phyloP scores from a whole-genome alignment of 2,888 invertebrate species.

The Agrochola lychnidis region DNA sequence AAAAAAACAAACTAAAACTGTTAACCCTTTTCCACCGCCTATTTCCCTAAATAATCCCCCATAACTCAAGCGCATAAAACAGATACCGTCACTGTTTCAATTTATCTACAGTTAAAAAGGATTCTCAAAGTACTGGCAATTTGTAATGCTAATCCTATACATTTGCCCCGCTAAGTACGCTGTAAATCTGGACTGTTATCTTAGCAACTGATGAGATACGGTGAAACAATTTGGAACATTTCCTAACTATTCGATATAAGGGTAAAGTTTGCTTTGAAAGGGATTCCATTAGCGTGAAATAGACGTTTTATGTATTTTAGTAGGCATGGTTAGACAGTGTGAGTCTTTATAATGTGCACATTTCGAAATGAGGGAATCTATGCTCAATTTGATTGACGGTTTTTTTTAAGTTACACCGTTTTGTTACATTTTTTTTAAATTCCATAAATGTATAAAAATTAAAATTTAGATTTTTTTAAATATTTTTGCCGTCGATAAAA shows the following conservation, averaged over 20 bases:
- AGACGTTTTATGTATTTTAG: neutral
- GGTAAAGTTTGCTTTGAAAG: conserved; percentile 18
- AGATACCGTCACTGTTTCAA: conserved; percentile 49
- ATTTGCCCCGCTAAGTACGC: conserved; percentile 62
- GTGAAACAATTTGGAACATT: conserved; percentile 42
- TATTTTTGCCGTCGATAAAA: too few relatives aligned
- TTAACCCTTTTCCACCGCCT: neutral
- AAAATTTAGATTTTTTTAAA: too few relatives aligned
- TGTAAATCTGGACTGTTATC: conserved; percentile 61
- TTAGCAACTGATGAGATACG: conserved; percentile 39
- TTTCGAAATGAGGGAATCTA: too few relatives aligned
- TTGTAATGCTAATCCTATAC: conserved; percentile 67
- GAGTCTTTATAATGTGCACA: too few relatives aligned
- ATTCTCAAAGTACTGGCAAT: conserved; percentile 49
- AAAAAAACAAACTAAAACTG: conserved; percentile 15
- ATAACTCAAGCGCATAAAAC: conserved; percentile 65
- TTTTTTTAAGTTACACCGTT: too few relatives aligned
- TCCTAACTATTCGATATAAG: conserved; percentile 22
- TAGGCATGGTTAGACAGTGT: too few relatives aligned
- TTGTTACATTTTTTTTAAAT: too few relatives aligned
- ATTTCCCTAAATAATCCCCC: conserved; percentile 30
- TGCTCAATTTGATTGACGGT: too few relatives aligned
- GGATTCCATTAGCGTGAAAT: conserved; percentile 1
- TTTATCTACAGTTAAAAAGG: conserved; percentile 61
- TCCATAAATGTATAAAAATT: too few relatives aligned